These are phyloP conservation scores for Steinernema khuongi DNA, from an alignment of 1,140 invertebrate species.

Conservation along the genomic window DNA sequence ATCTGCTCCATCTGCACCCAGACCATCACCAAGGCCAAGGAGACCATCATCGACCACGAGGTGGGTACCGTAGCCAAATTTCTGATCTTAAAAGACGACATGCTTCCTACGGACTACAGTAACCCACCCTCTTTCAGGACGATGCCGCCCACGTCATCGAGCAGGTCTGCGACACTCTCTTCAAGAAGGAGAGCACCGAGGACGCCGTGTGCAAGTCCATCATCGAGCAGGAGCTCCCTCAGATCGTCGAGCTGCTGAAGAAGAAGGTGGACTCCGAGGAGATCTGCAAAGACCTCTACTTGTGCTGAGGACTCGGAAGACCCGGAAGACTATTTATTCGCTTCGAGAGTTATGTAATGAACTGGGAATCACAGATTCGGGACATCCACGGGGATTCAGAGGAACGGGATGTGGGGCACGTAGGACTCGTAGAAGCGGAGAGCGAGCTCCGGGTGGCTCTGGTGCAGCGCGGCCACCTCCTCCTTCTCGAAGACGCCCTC, in stretches of 20 bases:
- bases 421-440: neutral
- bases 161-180: neutral
- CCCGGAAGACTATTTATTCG: too few species aligned
- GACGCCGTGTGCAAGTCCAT: neutral
- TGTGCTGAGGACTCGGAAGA: neutral
- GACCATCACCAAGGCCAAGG: neutral
- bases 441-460: neutral
- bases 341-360: too few species aligned
- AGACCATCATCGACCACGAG: neutral
- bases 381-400: neutral
- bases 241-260: neutral
- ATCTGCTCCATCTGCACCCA: constrained; percentile 5
- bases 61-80: neutral
- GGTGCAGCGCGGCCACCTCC: neutral
- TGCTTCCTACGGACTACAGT: neutral
- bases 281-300: neutral
- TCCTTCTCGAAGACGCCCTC: neutral
- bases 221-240: neutral
- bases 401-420: neutral
- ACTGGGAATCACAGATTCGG: neutral
- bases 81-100: neutral
- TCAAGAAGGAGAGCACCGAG: neutral
- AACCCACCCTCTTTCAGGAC: neutral
- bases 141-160: neutral
- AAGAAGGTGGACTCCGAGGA: constrained; percentile 3